Evolutionary conservation across 2,888 invertebrate species (phyloP), one percentile per base, ranked within the genome.

Genomic region (Macroteleia sp.): DNA sequence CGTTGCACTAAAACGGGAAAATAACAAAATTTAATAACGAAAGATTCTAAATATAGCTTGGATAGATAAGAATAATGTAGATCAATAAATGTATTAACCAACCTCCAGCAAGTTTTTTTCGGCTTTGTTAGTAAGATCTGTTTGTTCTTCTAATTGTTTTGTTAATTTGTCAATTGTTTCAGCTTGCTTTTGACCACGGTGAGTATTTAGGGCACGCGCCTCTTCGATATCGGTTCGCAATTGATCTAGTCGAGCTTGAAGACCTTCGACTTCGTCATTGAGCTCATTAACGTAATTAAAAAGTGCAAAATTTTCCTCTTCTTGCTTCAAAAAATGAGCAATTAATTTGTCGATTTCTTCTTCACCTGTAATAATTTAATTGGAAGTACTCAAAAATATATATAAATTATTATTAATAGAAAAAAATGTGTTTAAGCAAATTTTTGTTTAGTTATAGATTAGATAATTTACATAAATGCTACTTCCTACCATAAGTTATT

Each of bases 231-330:
- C 94, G 17, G 92, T 89, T 32, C 93, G 93, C 8, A 96, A 89
- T 78, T 93, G 92, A 50, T 93, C 93, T 0, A 96, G 95, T 57
- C 93, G 94, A 80, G 95, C 95, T 81, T 95, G 95, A 1, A 96
- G 89, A 39, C 94, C 93, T 89, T 97, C 96, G 67, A 97, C 93
- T 90, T 97, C 96, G 39, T 94, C 95, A 90, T 97, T 97, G 69
- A 98, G 93, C 88, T 97, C 97, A 88, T 97, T 97, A 34, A 98
- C 96, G 88, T 97, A 97, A 91, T 95, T 97, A 89, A 98, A 98
- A 0, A 97, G 93, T 0, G 97, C 97, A 90, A 97, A 98, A 92
- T 98, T 98, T 89, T 96, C 96, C 83, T 97, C 97, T 87, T 98
- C 98, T 74, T 96, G 95, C 28, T 95, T 94, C n/a, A 95, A 93